Conservation (phyloP, 2,888 invertebrate species). For the Euzetes globulus region DNA sequence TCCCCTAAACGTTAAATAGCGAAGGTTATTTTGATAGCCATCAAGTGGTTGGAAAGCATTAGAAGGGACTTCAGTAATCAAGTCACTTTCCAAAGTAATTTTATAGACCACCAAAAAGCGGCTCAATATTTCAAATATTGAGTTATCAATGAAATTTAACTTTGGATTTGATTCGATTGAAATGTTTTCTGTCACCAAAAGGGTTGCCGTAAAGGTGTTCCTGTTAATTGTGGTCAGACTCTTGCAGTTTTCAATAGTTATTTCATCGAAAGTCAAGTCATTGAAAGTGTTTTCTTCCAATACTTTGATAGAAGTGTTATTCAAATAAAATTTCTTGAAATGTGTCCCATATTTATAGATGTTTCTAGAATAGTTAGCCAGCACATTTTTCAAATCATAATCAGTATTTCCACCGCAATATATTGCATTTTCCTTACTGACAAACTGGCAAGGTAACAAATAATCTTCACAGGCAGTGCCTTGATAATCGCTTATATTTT, state of each 20-base stretch:
- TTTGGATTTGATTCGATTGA: background rate
- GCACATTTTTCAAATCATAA: too few relatives aligned
- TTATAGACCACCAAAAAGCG: background rate
- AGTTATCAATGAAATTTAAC: background rate
- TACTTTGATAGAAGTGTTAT: background rate
- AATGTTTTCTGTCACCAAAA: background rate
- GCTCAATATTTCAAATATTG: background rate
- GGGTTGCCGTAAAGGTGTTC: background rate
- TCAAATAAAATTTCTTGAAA: background rate
- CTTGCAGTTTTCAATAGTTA: background rate
- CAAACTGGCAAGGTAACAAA: too few relatives aligned
- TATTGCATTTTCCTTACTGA: too few relatives aligned
- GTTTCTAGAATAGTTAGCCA: too few relatives aligned
- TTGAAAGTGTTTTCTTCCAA: background rate
- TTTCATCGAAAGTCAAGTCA: slow-evolving; percentile 2
- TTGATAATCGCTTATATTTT: too few relatives aligned
- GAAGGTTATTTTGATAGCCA: background rate
- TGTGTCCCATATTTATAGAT: background rate
- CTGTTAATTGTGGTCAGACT: background rate
- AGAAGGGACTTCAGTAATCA: background rate
- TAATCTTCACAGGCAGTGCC: too few relatives aligned
- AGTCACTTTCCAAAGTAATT: background rate
- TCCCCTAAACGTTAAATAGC: background rate
- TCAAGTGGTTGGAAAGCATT: background rate
- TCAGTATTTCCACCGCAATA: too few relatives aligned